Evolutionary conservation across 2,888 invertebrate genomes (phyloP), one percentile per base, ranked within the genome.

Genomic region (Melieria picta): DNA sequence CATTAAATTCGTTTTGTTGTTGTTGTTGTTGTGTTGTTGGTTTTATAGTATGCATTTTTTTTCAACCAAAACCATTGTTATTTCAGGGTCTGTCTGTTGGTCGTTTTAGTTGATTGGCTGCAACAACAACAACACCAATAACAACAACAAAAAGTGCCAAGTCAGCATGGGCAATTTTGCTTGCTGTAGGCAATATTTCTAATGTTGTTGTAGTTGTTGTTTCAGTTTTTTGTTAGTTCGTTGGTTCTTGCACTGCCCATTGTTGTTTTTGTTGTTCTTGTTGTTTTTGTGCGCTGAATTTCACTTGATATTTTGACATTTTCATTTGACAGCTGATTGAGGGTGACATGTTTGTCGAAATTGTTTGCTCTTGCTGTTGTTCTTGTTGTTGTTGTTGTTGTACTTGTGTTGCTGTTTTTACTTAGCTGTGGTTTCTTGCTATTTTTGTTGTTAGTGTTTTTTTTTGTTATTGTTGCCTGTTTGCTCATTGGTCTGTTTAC

Each of bases 271-370:
- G 9, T 52, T 52, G 9, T 13, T 52, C 4, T 13, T 52, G 52
- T n/a, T 52, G 52, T 52, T 52, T 0, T 52, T 52, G 30, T 30
- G 30, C 2, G 30, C 30, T 30, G 30, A 30, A 30, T 30, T 30
- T 30, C 30, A 30, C 66, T 76, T 72, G 73, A 66, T 75, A 68
- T 72, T 74, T 74, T 75, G 74, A 77, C 75, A 76, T 74, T 73
- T 76, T 63, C 70, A 69, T 75, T 74, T 78, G 76, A 78, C 77
- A 78, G 71, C 62, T 78, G 77, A 78, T 78, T 74, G 76, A 75
- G 75, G 72, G 72, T 75, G 77, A 77, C 76, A 75, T 69, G 65
- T 73, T 72, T 69, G 65, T 61, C 52, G 52, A 52, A 52, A 52
- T 52, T 52, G 52, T 52, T 52, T 30, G 52, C 13, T 52, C 2